These are phyloP conservation scores for Conomelus anceps DNA, from an alignment of 2,888 invertebrate genomes.

Conservation along the genomic window DNA sequence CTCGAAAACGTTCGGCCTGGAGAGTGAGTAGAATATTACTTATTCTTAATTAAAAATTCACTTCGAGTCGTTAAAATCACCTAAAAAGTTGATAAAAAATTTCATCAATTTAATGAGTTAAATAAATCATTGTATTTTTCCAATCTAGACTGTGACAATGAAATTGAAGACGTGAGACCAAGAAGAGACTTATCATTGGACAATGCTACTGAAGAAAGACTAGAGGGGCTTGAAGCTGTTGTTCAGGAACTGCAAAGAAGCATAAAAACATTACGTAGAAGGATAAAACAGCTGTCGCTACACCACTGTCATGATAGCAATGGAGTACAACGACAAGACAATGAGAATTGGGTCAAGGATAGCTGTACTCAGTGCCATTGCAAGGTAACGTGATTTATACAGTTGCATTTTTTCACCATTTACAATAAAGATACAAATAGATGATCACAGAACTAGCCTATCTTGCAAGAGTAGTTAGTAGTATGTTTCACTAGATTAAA, in stretches of 20 bases:
- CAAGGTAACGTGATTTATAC: constrained; percentile 36
- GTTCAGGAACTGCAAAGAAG: constrained; percentile 48
- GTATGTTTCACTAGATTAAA: background rate
- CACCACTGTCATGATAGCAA: constrained; percentile 43
- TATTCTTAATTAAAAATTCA: too few relatives aligned
- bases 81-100: background rate
- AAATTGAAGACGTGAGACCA: constrained; percentile 25
- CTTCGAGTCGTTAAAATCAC: too few relatives aligned
- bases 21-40: too few relatives aligned
- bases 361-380: constrained; percentile 48
- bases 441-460: too few relatives aligned
- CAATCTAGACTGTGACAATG: constrained; percentile 27
- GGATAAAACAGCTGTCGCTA: constrained; percentile 41
- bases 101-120: background rate
- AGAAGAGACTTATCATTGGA: constrained; percentile 40
- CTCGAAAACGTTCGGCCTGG: too few relatives aligned
- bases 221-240: constrained; percentile 49
- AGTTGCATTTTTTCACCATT: background rate
- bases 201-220: constrained; percentile 44
- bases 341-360: constrained; percentile 47
- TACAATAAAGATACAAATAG: too few relatives aligned
- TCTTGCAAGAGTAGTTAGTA: too few relatives aligned
- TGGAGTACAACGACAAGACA: constrained; percentile 43
- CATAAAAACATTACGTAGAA: constrained; percentile 47
- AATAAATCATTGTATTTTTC: background rate